Base-by-base conservation (phyloP, 2,888 invertebrate genomes). In the Apocheima hispidaria region DNA sequence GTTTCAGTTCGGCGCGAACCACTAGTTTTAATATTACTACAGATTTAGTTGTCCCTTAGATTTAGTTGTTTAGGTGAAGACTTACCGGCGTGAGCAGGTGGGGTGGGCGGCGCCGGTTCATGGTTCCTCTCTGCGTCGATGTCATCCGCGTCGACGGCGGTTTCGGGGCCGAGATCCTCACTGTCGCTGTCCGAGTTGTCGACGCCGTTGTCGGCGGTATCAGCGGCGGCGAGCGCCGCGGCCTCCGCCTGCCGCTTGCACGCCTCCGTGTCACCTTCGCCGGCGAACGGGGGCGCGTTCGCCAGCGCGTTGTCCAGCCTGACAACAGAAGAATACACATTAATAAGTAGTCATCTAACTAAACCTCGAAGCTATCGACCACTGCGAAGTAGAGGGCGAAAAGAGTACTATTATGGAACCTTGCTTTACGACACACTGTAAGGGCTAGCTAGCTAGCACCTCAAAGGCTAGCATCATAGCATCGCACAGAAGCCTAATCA, bases 121-220 rank as follows among this genome's bases (percentile, higher is more conserved):
- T 90, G 93, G 60, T 77, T 79, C 82, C 85, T 77, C 10, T 87
- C 86, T 2, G 87, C 88, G 63, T 94, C 94, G 68, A 94, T 93
- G 56, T 94, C 93, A 23, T 94, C 94, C 69, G 95, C 93, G 82
- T 96, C 96, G 9, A 96, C 96, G 67, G 96, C 95, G 0, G 96
- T 96, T 88, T 96, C 96, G 0, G 96, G 96, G 2, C 96, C 96
- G 68, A 96, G 93, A 83, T 96, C 95, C 64, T 94, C 94, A 72
- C 94, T 94, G 72, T 95, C 94, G 70, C 94, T 94, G 74, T 93
- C 89, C 3, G 90, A 90, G 71, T 86, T 79, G 66, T 91, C 90
- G 20, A 91, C 86, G 60, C 83, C 92, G 66, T 90, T 90, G 78
- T 84, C 86, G 43, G 65, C 74, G 46, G 66, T 69, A 74, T 80